Evolutionary conservation across 2,797 vertebrate species (phyloP), one percentile per base, ranked within the genome.

Genomic region (Hyperoplus lanceolatus): DNA sequence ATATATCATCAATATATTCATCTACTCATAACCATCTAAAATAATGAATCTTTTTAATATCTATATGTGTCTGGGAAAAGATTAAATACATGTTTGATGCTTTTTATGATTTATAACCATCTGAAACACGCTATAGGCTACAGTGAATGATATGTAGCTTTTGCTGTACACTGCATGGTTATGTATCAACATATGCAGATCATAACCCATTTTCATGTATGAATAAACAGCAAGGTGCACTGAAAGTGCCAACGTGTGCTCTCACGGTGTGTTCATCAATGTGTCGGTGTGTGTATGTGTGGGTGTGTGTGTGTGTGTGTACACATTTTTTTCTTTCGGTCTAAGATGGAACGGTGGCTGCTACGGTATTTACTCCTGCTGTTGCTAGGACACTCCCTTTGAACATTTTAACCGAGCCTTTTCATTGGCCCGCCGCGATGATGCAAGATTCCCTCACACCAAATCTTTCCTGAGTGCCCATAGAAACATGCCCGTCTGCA

Each of bases 301-400:
- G 56, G 46, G 54, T 51, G 65, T 80, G 51, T 29, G 2, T 29
- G 29, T 29, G 29, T 73, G 63, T 60, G 62, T 66, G 14, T 70
- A 6, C 21, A 38, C 41, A 15, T 29, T 77, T 82, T 66, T 87
- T 79, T 66, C 87, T 78, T 59, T 38, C 36, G 4, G 55, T 78
- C 76, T 81, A 76, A 84, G 83, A 93, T 89, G 84, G 81, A 94
- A 75, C 66, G 77, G 88, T 84, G 77, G 85, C 90, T 90, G 87
- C 93, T 90, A 84, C 91, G 92, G 92, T 94, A 95, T 95, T 94
- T 94, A 95, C 93, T 93, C 87, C 64, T 29, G 85, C 95, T 96
- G 95, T 96, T 96, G 95, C 95, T 96, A 96, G 95, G 95, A 95
- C 95, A 96, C 95, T 95, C 95, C 95, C 94, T 96, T 95, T 95